A percentile compares a stretch with the other conserved stretches of the same genome.
Evolutionary conservation across 2,888 invertebrate genomes (phyloP).

Genomic region (Cryptocephalus moraei): DNA sequence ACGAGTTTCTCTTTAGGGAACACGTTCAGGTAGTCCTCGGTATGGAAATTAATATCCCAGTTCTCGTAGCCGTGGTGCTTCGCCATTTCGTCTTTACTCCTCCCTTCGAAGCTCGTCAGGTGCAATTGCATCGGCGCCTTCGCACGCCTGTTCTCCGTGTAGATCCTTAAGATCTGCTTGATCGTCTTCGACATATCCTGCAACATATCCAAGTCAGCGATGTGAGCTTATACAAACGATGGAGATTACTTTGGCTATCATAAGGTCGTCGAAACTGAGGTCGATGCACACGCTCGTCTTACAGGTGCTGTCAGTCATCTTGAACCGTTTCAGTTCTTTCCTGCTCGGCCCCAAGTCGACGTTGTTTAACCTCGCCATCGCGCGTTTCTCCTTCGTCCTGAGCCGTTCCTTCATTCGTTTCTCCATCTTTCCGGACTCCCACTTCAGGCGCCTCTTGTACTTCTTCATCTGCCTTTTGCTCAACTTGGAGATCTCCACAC

Average conservation of each 20-base stretch:
- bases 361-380: slow-evolving; percentile 60
- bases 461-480: slow-evolving; percentile 36
- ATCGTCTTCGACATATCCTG: slow-evolving; percentile 77
- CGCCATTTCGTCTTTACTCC: slow-evolving; percentile 61
- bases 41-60: slow-evolving; percentile 80
- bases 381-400: slow-evolving; percentile 54
- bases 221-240: too few species aligned
- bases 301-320: slow-evolving; percentile 56
- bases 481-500: slow-evolving; percentile 33
- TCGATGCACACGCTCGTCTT: slow-evolving; percentile 73
- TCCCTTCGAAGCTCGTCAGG: slow-evolving; percentile 69
- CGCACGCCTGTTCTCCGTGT: slow-evolving; percentile 80
- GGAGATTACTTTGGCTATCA: slow-evolving; percentile 60
- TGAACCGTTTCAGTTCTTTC: slow-evolving; percentile 67
- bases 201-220: slow-evolving; percentile 12
- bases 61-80: slow-evolving; percentile 80
- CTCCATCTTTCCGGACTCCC: slow-evolving; percentile 57
- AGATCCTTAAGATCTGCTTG: slow-evolving; percentile 84
- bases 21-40: slow-evolving; percentile 53
- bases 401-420: slow-evolving; percentile 62
- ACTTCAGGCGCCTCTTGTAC: slow-evolving; percentile 55
- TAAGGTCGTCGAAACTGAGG: slow-evolving; percentile 81
- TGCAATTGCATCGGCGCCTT: slow-evolving; percentile 71
- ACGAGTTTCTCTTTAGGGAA: slow-evolving; percentile 73
- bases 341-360: slow-evolving; percentile 66